phyloP scores from a whole-genome alignment of 2,888 invertebrate genomes.

The Lordiphosa andalusiaca region DNA sequence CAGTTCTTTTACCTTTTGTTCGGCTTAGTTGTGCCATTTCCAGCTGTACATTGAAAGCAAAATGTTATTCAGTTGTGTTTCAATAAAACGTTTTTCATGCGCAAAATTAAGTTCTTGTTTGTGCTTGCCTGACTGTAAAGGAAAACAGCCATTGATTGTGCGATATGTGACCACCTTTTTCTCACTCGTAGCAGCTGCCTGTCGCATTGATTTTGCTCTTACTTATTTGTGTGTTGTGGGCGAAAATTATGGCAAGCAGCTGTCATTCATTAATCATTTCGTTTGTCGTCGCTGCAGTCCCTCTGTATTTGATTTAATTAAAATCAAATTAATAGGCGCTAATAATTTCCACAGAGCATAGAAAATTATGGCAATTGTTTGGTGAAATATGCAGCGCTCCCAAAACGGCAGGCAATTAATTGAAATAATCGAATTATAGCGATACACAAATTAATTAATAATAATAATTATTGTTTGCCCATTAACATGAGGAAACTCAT shows the following conservation, averaged over 20 bases:
- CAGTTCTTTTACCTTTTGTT: constrained; percentile 11
- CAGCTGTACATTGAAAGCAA: constrained; percentile 14
- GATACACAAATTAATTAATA: not conserved
- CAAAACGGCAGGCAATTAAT: constrained; percentile 26
- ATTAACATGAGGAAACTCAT: constrained; percentile 1
- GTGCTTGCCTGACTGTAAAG: constrained; percentile 9
- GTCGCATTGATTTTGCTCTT: constrained; percentile 25
- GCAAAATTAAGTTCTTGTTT: constrained; percentile 49
- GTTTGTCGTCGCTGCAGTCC: constrained; percentile 34
- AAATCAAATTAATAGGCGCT: constrained; percentile 39
- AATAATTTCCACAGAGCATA: constrained; percentile 9
- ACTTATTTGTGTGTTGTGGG: constrained; percentile 14
- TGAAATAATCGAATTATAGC: constrained; percentile 35
- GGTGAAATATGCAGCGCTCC: constrained; percentile 14
- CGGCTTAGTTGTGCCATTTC: too few species aligned
- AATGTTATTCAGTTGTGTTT: constrained; percentile 39
- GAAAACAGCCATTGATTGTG: constrained; percentile 32
- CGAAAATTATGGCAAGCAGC: constrained; percentile 40
- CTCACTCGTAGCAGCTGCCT: constrained; percentile 4
- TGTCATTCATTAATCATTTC: constrained; percentile 55
- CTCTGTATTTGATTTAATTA: constrained; percentile 37
- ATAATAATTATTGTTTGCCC: constrained; percentile 4
- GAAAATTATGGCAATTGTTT: constrained; percentile 8
- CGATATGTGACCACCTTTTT: constrained; percentile 12
- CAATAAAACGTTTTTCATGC: constrained; percentile 54